Base-by-base conservation (phyloP, 2,797 vertebrate species). In the Gambelia wislizenii region DNA sequence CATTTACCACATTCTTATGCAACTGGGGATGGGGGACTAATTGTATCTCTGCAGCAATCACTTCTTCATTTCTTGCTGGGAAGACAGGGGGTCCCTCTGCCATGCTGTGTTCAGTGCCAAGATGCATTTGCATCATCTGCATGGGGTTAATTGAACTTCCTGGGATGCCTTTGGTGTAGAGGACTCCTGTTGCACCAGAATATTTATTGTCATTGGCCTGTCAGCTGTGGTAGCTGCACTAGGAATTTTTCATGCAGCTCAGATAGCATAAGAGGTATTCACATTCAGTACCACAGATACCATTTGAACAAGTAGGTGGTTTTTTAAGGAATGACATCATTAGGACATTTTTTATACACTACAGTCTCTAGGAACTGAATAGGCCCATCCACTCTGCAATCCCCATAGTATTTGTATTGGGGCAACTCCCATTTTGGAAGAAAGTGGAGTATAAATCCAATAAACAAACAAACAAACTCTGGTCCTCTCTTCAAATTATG, bases 61-160 rank as follows among this genome's bases (percentile, higher is more conserved):
- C 39, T 74, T 72, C 75, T 89, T 88, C 56, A 8, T 84, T 84
- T 72, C 56, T 85, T 81, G 39, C 54, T 74, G 36, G 81, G 54
- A 39, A 89, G 67, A 74, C 69, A 36, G 76, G 64, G 39, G 52
- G 18, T 61, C 83, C 12, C n/a, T 36, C 67, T n/a, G 61, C 67
- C 69, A 85, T 74, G 78, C 77, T 89, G 69, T 49, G 88, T 49
- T 79, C 18, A n/a, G 67, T 47, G 75, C 76, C 36, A 47, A 84
- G 39, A 81, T 81, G 67, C 78, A 72, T 87, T 80, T 81, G 83
- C 67, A 70, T 61, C 69, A 74, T 80, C 84, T 77, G 20, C 88
- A 85, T 89, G 88, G 25, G 69, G 88, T 85, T 89, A 89, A 85
- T 80, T 85, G 88, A 89, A 89, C 36, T 79, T 44, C 54, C 36